Evolutionary conservation across 2,797 vertebrate species (phyloP).

Genomic region (Poeciliopsis turneri): DNA sequence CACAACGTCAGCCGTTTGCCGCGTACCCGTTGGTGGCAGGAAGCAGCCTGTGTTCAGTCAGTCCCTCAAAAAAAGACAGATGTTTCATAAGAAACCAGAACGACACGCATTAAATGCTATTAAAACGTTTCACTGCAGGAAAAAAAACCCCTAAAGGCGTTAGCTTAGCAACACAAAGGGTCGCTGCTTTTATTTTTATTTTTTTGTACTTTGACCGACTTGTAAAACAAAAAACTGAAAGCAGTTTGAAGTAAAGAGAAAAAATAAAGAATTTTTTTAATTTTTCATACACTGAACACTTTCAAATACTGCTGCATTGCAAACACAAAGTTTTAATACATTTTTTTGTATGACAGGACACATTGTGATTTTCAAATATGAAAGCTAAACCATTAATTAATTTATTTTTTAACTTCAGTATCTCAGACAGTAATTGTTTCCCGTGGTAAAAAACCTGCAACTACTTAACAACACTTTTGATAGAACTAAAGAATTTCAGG

Average conservation of each 20-base stretch:
- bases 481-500: neutral
- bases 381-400: no score
- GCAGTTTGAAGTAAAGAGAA: neutral
- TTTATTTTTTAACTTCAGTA: no score
- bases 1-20: neutral
- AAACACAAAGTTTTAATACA: neutral
- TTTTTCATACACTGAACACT: neutral
- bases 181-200: neutral
- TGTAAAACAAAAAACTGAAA: neutral
- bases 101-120: neutral
- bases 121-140: neutral
- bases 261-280: neutral
- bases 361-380: no score
- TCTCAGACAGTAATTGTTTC: no score
- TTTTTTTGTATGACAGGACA: neutral
- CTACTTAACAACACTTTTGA: neutral
- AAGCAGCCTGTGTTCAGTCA: neutral
- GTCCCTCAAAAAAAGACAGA: neutral
- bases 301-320: no score
- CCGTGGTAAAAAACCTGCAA: neutral
- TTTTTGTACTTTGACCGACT: neutral
- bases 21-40: neutral
- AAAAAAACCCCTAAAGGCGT: neutral
- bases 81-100: neutral
- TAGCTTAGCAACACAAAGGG: neutral